These are phyloP conservation scores for Mamestra brassicae DNA, from an alignment of 2,888 invertebrate genomes.

Conservation along the genomic window DNA sequence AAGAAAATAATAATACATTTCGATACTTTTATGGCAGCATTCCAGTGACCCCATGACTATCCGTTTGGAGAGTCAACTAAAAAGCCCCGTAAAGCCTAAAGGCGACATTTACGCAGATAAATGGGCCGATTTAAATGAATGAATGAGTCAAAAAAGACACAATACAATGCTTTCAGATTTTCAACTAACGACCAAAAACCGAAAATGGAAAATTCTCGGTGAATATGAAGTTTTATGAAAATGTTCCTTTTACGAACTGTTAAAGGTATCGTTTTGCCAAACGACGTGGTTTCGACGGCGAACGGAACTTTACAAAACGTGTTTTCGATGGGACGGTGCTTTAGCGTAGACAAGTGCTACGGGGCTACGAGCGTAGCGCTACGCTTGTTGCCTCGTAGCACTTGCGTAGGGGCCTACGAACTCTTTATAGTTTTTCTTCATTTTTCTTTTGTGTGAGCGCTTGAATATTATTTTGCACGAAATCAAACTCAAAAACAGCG, in stretches of 20 bases:
- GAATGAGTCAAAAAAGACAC: constrained; percentile 43
- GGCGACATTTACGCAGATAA: constrained; percentile 55
- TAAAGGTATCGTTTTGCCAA: constrained; percentile 35
- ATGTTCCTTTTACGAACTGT: constrained; percentile 10
- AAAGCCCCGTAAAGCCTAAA: constrained; percentile 49
- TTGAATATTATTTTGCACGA: not conserved
- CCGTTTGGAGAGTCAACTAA: constrained; percentile 36
- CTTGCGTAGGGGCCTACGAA: constrained; percentile 25
- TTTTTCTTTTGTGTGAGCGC: not conserved
- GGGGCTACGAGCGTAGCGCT: constrained; percentile 15
- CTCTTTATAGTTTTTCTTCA: constrained; percentile 2
- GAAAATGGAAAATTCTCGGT: constrained; percentile 27
- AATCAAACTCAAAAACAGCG: not conserved
- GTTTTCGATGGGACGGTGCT: constrained; percentile 26
- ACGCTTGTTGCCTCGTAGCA: constrained; percentile 53
- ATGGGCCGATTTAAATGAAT: constrained; percentile 56
- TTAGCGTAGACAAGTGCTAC: constrained; percentile 42
- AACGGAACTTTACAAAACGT: constrained; percentile 36
- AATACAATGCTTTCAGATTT: constrained; percentile 44
- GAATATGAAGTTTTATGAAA: constrained; percentile 30
- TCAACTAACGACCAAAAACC: constrained; percentile 39
- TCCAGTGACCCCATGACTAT: constrained; percentile 29
- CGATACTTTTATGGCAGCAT: constrained; percentile 20
- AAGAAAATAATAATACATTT: constrained; percentile 14
- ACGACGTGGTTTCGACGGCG: constrained; percentile 14